phyloP scores from a whole-genome alignment of 2,797 vertebrate species.

The Smutsia gigantea region DNA sequence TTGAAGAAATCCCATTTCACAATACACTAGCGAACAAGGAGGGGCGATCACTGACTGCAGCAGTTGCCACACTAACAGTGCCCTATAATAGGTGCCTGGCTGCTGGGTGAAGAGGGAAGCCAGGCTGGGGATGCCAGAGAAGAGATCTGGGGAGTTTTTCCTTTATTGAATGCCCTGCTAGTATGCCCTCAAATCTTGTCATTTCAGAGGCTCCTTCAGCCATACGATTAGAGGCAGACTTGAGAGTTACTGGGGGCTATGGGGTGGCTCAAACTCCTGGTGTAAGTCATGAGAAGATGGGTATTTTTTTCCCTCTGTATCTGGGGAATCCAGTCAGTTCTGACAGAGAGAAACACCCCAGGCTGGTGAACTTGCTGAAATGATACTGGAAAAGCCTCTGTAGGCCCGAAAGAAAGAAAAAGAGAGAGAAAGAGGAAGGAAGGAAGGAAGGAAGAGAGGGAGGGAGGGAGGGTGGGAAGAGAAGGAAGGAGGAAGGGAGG shows the following conservation, averaged over 20 bases:
- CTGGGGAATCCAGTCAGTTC: not conserved
- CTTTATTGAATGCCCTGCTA: not conserved
- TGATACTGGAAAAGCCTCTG: not conserved
- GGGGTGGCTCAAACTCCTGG: constrained; percentile 17
- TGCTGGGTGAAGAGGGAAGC: not conserved
- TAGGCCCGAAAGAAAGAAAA: not conserved
- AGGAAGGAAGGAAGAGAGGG: fast-evolving
- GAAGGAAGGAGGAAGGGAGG: not conserved
- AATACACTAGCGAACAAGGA: not conserved
- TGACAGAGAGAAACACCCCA: constrained; percentile 31
- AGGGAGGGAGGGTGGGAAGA: fast-evolving
- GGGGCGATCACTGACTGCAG: not conserved
- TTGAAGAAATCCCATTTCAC: not conserved
- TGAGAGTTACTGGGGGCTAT: not conserved
- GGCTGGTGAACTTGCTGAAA: constrained; percentile 51
- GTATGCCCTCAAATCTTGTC: not conserved
- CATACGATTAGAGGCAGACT: constrained; percentile 5
- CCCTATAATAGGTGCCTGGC: not conserved
- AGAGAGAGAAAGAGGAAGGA: too few species aligned
- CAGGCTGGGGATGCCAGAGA: not conserved
- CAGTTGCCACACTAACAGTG: not conserved
- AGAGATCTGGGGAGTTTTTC: not conserved
- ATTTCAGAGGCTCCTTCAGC: constrained; percentile 25
- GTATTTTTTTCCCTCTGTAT: not conserved
- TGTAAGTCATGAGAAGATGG: constrained; percentile 28